phyloP scores from a whole-genome alignment of 2,113 vertebrate genomes.

The Megalops atlanticus region DNA sequence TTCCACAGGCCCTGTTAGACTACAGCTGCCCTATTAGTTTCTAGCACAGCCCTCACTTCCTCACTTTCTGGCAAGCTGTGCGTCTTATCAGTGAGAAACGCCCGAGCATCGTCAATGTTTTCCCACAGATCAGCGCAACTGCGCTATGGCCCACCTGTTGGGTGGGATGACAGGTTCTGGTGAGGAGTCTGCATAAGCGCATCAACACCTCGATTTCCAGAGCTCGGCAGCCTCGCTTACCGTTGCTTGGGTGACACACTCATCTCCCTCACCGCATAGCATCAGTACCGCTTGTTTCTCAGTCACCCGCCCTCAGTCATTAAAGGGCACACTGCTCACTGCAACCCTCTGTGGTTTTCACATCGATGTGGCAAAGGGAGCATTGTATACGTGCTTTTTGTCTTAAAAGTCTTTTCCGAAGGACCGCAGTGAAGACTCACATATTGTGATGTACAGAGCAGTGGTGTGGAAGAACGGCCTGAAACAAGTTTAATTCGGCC shows the following conservation, averaged over 20 bases:
- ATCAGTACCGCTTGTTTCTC: not conserved
- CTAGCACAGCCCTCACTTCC: not conserved
- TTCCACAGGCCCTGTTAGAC: too few relatives aligned
- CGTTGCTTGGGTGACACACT: not conserved
- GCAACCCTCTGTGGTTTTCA: conserved; percentile 6
- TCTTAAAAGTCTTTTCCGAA: not conserved
- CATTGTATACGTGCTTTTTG: not conserved
- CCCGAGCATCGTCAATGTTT: not conserved
- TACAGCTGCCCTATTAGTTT: not conserved
- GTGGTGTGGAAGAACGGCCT: too few relatives aligned
- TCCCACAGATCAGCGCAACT: not conserved
- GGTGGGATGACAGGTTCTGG: not conserved
- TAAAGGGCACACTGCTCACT: not conserved
- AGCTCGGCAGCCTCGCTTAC: not conserved
- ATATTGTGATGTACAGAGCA: not conserved
- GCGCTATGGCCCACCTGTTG: not conserved
- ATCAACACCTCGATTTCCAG: not conserved
- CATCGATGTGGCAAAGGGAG: not conserved
- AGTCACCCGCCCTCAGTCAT: not conserved
- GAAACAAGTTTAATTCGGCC: too few relatives aligned
- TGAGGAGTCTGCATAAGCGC: not conserved
- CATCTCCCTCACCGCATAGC: not conserved
- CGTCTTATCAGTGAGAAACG: not conserved
- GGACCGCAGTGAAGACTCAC: not conserved
- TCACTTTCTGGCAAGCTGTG: not conserved